Evolutionary conservation across 30 jellyfish, hydroid and myxozoan species (phyloP).

Genomic region (Mastigias papua): DNA sequence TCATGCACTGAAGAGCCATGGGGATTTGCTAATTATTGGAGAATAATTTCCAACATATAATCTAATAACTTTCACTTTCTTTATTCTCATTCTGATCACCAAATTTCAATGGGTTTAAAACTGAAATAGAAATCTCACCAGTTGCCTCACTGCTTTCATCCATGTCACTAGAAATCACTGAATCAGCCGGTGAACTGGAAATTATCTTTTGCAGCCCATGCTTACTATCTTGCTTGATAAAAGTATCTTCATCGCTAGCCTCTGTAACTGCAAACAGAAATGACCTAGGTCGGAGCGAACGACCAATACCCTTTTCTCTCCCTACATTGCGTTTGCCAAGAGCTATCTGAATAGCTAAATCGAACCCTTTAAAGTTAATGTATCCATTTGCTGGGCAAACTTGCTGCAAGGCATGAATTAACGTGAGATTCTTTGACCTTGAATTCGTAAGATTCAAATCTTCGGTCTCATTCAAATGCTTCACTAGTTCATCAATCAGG

Average conservation of each 20-base stretch:
- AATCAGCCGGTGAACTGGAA: slow-evolving; percentile 10
- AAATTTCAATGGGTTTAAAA: background rate
- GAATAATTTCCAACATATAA: too few relatives aligned
- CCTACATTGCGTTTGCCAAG: slow-evolving; percentile 35
- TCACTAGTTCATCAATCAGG: slow-evolving; percentile 61
- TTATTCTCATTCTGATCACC: background rate
- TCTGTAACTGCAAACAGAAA: slow-evolving; percentile 61
- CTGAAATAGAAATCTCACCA: background rate
- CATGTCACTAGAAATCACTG: background rate
- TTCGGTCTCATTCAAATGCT: slow-evolving; percentile 8
- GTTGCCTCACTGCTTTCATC: background rate
- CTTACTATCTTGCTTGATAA: background rate
- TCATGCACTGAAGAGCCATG: too few relatives aligned
- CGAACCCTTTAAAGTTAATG: slow-evolving; percentile 55
- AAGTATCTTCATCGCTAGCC: slow-evolving; percentile 19
- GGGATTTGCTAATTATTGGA: too few relatives aligned
- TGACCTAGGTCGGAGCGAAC: slow-evolving; percentile 69
- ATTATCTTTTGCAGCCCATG: background rate
- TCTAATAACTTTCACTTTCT: too few relatives aligned
- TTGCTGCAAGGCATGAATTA: slow-evolving; percentile 31
- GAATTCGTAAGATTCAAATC: background rate
- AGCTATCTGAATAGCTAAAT: slow-evolving; percentile 63
- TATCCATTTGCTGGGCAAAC: slow-evolving; percentile 68
- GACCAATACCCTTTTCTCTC: slow-evolving; percentile 27
- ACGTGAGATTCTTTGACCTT: background rate